These are phyloP conservation scores for Scaptomyza montana DNA, from an alignment of 1,140 invertebrate species.

Conservation along the genomic window DNA sequence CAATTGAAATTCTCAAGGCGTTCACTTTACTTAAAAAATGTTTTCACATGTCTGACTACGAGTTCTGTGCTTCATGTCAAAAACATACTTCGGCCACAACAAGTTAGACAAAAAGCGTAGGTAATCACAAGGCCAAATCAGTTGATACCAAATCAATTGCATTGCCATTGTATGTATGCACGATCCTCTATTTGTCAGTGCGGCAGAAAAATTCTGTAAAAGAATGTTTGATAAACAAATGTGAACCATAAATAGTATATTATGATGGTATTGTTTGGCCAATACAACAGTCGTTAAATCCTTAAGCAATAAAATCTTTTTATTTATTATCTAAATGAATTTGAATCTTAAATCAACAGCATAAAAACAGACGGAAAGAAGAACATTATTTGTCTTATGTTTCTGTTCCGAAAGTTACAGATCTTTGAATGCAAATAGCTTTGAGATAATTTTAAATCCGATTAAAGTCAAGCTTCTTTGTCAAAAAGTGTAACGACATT, in stretches of 20 bases:
- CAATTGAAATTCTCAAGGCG: constrained; percentile 76
- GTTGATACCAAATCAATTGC: neutral
- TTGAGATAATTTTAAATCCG: constrained; percentile 11
- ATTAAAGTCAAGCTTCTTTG: constrained; percentile 23
- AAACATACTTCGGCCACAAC: constrained; percentile 1
- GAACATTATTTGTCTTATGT: neutral
- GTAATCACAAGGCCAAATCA: constrained; percentile 8
- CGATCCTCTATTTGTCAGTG: no score
- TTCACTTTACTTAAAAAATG: constrained; percentile 69
- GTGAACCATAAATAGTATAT: constrained; percentile 42
- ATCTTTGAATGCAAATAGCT: no score
- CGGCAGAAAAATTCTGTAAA: no score
- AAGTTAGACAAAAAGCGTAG: constrained; percentile 21
- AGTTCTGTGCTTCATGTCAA: neutral
- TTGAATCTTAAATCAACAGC: constrained; percentile 21
- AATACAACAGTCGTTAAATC: constrained; percentile 64
- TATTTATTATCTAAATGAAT: constrained; percentile 41
- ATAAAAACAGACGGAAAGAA: neutral
- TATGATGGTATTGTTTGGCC: constrained; percentile 42
- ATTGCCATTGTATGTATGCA: no score
- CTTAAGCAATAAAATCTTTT: constrained; percentile 54
- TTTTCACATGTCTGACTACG: constrained; percentile 30
- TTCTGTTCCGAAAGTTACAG: constrained; percentile 9
- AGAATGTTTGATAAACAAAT: constrained; percentile 39
- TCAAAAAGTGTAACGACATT: no score